phyloP scores from a whole-genome alignment of 2,888 invertebrate species.

The Mechanitis mazaeus region DNA sequence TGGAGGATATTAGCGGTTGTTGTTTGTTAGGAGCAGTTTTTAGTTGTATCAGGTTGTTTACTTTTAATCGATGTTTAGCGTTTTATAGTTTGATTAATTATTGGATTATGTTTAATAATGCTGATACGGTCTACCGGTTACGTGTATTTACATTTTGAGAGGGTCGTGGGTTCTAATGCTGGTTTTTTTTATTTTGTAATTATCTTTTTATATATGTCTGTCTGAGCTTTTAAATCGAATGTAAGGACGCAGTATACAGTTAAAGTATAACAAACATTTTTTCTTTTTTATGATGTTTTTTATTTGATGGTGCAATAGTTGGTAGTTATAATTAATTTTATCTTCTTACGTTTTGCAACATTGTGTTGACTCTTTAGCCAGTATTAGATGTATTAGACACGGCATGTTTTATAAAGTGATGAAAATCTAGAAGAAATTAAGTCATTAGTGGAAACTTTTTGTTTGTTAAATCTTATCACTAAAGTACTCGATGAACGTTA shows the following conservation, averaged over 20 bases:
- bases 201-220: neutral
- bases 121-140: conserved; percentile 11
- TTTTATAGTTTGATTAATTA: conserved; percentile 22
- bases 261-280: too few species aligned
- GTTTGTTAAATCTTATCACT: conserved; percentile 11
- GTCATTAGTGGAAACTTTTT: neutral
- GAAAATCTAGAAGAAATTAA: conserved; percentile 4
- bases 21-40: conserved; percentile 25
- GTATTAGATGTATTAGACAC: too few species aligned
- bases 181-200: neutral
- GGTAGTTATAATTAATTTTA: too few species aligned
- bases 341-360: too few species aligned
- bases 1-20: conserved; percentile 30
- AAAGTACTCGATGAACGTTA: conserved; percentile 21
- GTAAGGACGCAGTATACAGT: too few species aligned
- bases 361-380: too few species aligned
- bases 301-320: too few species aligned
- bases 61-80: conserved; percentile 16
- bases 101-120: conserved; percentile 7
- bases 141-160: neutral
- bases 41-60: conserved; percentile 19
- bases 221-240: too few species aligned
- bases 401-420: neutral
- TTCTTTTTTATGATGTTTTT: too few species aligned
- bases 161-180: neutral